Conservation (phyloP, 1,140 invertebrate species). For the Cataglyphis hispanica region DNA sequence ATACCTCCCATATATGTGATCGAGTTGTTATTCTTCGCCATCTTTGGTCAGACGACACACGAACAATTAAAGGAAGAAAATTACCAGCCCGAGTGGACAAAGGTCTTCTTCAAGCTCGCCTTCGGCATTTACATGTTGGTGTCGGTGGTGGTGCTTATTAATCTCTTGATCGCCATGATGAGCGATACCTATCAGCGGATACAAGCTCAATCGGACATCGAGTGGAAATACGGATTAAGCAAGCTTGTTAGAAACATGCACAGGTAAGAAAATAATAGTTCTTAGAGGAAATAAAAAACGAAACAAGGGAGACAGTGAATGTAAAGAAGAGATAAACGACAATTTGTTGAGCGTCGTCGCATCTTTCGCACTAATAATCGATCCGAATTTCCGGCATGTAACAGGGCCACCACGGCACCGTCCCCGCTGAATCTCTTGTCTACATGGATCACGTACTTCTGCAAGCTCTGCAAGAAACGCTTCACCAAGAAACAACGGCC, state of each 20-base stretch:
- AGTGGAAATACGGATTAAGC: constrained; percentile 99
- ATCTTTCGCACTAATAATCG: constrained; percentile 61
- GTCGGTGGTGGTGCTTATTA: constrained; percentile 99
- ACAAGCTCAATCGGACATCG: constrained; percentile 99
- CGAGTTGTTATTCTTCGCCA: constrained; percentile 99
- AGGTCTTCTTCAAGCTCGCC: constrained; percentile 93
- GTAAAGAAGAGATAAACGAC: not conserved
- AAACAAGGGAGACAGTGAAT: not conserved
- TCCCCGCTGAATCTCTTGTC: constrained; percentile 98
- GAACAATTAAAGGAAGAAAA: constrained; percentile 89
- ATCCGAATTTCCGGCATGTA: constrained; percentile 46
- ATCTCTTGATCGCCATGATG: constrained; percentile 99
- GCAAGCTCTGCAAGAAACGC: constrained; percentile 92
- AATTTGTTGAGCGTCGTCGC: not conserved
- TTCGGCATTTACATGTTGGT: constrained; percentile 99
- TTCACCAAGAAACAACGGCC: constrained; percentile 91
- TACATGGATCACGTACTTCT: constrained; percentile 95
- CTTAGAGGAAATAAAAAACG: not conserved
- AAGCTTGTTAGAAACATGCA: constrained; percentile 99
- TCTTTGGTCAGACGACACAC: constrained; percentile 98
- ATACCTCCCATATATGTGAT: constrained; percentile 96
- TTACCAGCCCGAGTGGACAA: constrained; percentile 91
- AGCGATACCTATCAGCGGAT: constrained; percentile 99
- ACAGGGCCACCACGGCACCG: constrained; percentile 97
- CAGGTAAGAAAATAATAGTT: constrained; percentile 81